Conservation (phyloP, 2,888 invertebrate genomes). For the Ophion ellenae region DNA sequence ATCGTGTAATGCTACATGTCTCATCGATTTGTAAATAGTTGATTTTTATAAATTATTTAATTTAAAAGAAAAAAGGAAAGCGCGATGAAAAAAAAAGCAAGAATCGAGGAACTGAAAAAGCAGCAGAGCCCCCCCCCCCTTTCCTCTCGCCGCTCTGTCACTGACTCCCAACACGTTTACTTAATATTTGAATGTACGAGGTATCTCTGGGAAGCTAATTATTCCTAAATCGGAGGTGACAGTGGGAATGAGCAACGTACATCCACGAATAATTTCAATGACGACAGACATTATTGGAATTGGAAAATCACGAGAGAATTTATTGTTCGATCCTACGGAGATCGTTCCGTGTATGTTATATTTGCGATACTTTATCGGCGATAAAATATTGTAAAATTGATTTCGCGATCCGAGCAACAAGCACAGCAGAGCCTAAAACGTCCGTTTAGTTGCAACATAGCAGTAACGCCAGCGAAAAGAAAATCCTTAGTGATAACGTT, state of each 20-base stretch:
- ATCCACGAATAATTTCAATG: constrained; percentile 24
- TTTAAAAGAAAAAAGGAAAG: constrained; percentile 60
- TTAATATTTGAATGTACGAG: constrained; percentile 46
- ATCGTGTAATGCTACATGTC: constrained; percentile 78
- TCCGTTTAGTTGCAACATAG: not conserved
- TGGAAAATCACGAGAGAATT: constrained; percentile 21
- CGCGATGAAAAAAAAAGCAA: constrained; percentile 41
- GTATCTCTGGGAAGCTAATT: constrained; percentile 39
- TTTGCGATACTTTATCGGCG: constrained; percentile 21
- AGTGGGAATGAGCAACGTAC: constrained; percentile 25
- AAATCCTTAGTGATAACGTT: constrained; percentile 7
- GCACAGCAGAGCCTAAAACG: constrained; percentile 24
- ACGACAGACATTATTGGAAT: constrained; percentile 20
- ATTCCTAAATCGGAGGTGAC: constrained; percentile 38
- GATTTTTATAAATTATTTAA: constrained; percentile 82
- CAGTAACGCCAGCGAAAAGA: not conserved
- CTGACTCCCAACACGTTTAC: constrained; percentile 36
- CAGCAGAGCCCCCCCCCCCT: constrained; percentile 15
- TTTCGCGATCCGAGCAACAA: constrained; percentile 7
- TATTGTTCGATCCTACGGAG: constrained; percentile 14
- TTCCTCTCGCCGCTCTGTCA: not conserved
- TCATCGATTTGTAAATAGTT: constrained; percentile 82
- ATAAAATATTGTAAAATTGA: constrained; percentile 25
- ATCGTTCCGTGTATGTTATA: constrained; percentile 26
- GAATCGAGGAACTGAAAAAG: constrained; percentile 36